phyloP scores from a whole-genome alignment of 2,113 vertebrate species.

The Urocynchramus pylzowi region DNA sequence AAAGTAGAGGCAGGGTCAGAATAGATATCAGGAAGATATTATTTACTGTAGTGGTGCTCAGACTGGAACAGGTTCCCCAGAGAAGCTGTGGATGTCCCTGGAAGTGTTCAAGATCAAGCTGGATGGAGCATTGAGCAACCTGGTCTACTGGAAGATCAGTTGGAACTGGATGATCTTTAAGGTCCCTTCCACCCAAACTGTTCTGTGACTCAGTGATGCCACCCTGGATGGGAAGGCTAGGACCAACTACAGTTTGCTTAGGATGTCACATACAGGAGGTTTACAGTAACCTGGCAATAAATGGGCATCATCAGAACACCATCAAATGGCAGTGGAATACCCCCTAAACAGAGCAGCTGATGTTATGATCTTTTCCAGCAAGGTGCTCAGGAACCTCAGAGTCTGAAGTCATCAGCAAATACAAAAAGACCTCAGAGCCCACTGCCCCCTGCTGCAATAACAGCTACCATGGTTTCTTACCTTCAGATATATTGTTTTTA shows the following conservation, averaged over 20 bases:
- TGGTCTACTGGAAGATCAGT: neutral
- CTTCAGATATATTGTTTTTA: neutral
- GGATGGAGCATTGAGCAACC: neutral
- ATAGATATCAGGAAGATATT: neutral
- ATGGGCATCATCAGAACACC: neutral
- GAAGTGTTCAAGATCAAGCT: neutral
- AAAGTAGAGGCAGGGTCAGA: neutral
- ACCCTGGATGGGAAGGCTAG: neutral
- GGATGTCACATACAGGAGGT: neutral
- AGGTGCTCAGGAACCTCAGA: neutral
- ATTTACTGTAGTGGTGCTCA: neutral
- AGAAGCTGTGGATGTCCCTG: neutral
- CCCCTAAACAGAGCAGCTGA: neutral
- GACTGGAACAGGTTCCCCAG: neutral
- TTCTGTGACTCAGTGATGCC: neutral
- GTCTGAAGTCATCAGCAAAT: neutral
- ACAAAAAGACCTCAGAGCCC: neutral
- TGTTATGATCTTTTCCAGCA: neutral
- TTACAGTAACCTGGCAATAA: neutral
- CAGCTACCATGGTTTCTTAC: neutral
- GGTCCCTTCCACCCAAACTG: neutral
- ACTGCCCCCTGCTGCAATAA: neutral
- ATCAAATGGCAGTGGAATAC: neutral
- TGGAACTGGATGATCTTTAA: neutral
- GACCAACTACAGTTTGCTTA: neutral